Evolutionary conservation across 2,113 vertebrate species (phyloP).

Genomic region (Poecilia latipinna): DNA sequence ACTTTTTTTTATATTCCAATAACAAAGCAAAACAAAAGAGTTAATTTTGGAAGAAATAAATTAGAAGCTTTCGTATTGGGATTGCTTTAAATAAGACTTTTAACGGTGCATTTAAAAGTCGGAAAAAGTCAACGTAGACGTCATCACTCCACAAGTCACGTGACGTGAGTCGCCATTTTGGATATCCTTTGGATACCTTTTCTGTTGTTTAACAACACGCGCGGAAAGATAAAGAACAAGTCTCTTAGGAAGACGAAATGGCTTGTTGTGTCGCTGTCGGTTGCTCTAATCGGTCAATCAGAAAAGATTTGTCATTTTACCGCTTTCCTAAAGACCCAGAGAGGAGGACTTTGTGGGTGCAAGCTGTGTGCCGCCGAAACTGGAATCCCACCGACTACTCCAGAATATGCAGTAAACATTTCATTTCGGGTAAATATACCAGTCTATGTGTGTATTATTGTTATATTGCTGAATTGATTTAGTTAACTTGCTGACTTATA

Average conservation of each 20-base stretch:
- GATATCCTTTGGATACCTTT: background rate
- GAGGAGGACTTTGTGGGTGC: background rate
- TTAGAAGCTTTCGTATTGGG: too few species aligned
- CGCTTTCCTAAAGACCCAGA: background rate
- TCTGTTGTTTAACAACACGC: background rate
- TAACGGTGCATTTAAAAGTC: too few species aligned
- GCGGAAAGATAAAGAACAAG: background rate
- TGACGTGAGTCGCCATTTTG: background rate
- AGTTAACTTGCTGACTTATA: background rate
- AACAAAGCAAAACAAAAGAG: too few species aligned
- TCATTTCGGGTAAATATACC: background rate
- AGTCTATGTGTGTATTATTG: background rate
- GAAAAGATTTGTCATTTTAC: constrained; percentile 2
- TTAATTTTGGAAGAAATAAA: too few species aligned
- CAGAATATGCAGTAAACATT: constrained; percentile 3
- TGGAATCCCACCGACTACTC: background rate
- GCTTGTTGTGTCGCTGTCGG: background rate
- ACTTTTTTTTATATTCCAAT: too few species aligned
- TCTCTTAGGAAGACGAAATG: background rate
- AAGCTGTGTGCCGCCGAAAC: background rate
- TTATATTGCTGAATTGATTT: background rate
- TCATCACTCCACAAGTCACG: background rate
- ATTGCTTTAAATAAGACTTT: too few species aligned
- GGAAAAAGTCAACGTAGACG: too few species aligned
- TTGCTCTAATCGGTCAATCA: background rate